phyloP scores from a whole-genome alignment of 2,113 vertebrate genomes.

The Mirza zaza region DNA sequence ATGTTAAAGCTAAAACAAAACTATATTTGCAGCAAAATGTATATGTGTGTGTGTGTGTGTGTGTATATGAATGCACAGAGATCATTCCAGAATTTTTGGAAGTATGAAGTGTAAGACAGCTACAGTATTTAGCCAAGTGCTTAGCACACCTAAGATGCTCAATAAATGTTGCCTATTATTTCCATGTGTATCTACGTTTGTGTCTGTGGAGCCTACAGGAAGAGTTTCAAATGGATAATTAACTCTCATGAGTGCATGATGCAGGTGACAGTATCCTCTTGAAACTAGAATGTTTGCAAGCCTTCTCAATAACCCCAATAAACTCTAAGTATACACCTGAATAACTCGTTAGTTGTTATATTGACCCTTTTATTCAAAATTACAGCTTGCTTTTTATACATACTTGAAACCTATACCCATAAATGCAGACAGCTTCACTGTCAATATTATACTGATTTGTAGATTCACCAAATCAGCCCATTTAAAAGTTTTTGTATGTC shows the following conservation, averaged over 20 bases:
- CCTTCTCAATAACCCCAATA: background rate
- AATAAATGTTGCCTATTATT: slow-evolving; percentile 17
- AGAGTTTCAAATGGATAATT: background rate
- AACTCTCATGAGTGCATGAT: background rate
- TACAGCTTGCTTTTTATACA: background rate
- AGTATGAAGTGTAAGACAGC: background rate
- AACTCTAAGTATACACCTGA: slow-evolving; percentile 15
- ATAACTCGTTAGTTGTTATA: background rate
- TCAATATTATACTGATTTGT: background rate
- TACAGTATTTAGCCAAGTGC: slow-evolving; percentile 8
- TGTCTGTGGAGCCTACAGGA: background rate
- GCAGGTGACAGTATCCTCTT: background rate
- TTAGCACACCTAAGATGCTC: background rate
- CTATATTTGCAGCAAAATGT: too few species aligned
- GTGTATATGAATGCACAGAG: background rate
- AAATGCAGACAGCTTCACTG: background rate
- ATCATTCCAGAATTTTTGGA: slow-evolving; percentile 22
- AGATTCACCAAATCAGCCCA: background rate
- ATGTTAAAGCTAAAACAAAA: too few species aligned
- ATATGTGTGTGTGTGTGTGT: too few species aligned
- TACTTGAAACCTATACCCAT: background rate
- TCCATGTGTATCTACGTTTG: background rate
- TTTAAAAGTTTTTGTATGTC: background rate
- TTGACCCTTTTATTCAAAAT: background rate
- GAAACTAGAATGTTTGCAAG: background rate